phyloP scores from a whole-genome alignment of 2,797 vertebrate species.

The Sebastes melanostomus region DNA sequence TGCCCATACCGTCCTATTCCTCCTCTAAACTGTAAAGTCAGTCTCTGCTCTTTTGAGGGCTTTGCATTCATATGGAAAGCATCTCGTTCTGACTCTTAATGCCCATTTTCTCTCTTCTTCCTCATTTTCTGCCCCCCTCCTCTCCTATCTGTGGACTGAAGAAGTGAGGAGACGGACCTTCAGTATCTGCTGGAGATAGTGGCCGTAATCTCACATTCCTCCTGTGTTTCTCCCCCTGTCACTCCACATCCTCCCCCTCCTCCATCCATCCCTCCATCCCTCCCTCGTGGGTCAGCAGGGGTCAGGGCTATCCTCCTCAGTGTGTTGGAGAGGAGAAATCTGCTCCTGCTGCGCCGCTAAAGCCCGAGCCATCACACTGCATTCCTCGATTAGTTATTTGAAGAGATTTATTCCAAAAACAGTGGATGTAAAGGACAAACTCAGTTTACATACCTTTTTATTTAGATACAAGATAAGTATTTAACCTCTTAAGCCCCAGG shows the following conservation, averaged over 20 bases:
- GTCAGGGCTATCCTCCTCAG: conserved; percentile 67
- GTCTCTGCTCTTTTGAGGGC: conserved; percentile 40
- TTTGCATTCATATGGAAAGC: conserved; percentile 56
- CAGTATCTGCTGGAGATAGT: conserved; percentile 79
- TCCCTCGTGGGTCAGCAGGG: conserved; percentile 60
- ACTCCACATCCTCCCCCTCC: conserved; percentile 65
- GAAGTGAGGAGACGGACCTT: conserved; percentile 79
- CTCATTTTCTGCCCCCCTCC: conserved; percentile 27
- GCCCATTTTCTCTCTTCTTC: conserved; percentile 37
- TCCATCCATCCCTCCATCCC: conserved; percentile 45
- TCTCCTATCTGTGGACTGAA: conserved; percentile 73
- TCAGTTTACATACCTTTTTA: too few relatives aligned
- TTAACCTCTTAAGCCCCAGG: too few relatives aligned
- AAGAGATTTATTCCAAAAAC: neutral
- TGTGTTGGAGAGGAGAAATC: conserved; percentile 29
- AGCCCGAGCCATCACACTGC: neutral
- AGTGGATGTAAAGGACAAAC: too few relatives aligned
- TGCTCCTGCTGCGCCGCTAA: conserved; percentile 6
- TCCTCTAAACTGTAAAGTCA: conserved; percentile 43
- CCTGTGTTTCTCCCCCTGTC: conserved; percentile 72
- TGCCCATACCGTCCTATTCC: conserved; percentile 26
- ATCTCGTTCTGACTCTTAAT: conserved; percentile 38
- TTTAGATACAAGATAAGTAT: too few relatives aligned
- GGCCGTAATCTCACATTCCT: conserved; percentile 79
- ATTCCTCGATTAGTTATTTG: neutral